phyloP scores from a whole-genome alignment of 2,113 vertebrate genomes.

The Perca fluviatilis region DNA sequence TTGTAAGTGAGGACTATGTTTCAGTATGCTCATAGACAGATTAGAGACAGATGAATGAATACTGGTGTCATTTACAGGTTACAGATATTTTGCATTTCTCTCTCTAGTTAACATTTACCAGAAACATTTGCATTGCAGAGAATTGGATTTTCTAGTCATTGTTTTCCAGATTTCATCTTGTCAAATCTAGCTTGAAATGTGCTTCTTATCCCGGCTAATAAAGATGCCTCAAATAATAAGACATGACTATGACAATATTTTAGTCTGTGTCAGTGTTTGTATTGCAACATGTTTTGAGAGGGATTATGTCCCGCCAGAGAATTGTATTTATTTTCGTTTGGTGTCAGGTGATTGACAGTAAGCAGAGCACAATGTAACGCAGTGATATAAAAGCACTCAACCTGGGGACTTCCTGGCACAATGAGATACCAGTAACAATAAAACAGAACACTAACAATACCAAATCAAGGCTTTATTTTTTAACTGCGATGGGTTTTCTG shows the following conservation, averaged over 20 bases:
- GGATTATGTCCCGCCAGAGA: slow-evolving; percentile 57
- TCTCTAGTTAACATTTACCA: neutral
- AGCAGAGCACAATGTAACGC: slow-evolving; percentile 61
- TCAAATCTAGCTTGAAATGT: slow-evolving; percentile 20
- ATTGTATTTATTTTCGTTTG: slow-evolving; percentile 40
- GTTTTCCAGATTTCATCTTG: slow-evolving; percentile 2
- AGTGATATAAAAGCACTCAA: slow-evolving; percentile 72
- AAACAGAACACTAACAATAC: slow-evolving; percentile 59
- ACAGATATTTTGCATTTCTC: neutral
- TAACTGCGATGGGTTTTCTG: slow-evolving; percentile 65
- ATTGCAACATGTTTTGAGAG: slow-evolving; percentile 57
- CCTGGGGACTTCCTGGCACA: slow-evolving; percentile 68
- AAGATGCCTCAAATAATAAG: slow-evolving; percentile 39
- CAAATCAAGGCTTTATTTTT: slow-evolving; percentile 59
- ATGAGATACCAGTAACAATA: slow-evolving; percentile 68
- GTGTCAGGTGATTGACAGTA: slow-evolving; percentile 70
- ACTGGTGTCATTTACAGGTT: slow-evolving; percentile 1
- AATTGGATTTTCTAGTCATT: neutral
- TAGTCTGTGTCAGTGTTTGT: slow-evolving; percentile 46
- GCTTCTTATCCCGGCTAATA: slow-evolving; percentile 3
- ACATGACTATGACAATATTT: slow-evolving; percentile 37
- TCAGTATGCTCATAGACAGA: neutral
- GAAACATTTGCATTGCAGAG: neutral
- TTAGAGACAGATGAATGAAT: neutral
- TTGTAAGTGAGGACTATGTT: neutral